A percentile compares a stretch with the other conserved stretches of the same genome.
Conservation (phyloP, 2,888 invertebrate species). For the Lasius platythorax region DNA sequence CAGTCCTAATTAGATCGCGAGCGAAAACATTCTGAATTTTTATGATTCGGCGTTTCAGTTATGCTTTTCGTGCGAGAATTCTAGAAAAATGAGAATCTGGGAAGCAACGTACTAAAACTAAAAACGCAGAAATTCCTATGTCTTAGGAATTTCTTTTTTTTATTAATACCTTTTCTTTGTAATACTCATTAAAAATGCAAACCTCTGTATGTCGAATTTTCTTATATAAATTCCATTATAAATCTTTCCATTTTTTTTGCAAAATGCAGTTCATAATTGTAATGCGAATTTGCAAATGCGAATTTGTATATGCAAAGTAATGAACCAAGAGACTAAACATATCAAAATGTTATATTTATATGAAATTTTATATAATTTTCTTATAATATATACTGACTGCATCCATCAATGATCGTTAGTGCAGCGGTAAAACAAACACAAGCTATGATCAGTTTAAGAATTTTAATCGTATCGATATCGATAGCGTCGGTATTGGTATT, state of each 20-base stretch:
- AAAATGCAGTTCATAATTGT: not conserved
- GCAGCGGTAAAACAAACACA: not conserved
- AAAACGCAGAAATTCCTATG: not conserved
- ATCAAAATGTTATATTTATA: not conserved
- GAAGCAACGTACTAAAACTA: not conserved
- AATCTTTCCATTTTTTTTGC: not conserved
- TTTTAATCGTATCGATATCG: not conserved
- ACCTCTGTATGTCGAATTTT: not conserved
- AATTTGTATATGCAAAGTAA: not conserved
- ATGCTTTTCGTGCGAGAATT: not conserved
- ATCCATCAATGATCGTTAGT: not conserved
- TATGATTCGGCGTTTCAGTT: not conserved
- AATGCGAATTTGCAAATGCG: not conserved
- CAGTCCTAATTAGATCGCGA: slow-evolving; percentile 23
- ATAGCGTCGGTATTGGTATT: not conserved
- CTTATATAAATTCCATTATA: not conserved
- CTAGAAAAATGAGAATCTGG: not conserved
- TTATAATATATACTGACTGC: not conserved
- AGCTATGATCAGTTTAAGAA: not conserved
- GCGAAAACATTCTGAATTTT: slow-evolving; percentile 12
- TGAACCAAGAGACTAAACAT: not conserved
- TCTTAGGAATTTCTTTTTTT: not conserved
- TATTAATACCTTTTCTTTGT: not conserved
- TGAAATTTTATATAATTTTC: not conserved
- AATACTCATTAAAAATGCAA: not conserved